Evolutionary conservation across 2,113 vertebrate species (phyloP), one percentile per base, ranked within the genome.

Genomic region (Triplophysa siluroides): DNA sequence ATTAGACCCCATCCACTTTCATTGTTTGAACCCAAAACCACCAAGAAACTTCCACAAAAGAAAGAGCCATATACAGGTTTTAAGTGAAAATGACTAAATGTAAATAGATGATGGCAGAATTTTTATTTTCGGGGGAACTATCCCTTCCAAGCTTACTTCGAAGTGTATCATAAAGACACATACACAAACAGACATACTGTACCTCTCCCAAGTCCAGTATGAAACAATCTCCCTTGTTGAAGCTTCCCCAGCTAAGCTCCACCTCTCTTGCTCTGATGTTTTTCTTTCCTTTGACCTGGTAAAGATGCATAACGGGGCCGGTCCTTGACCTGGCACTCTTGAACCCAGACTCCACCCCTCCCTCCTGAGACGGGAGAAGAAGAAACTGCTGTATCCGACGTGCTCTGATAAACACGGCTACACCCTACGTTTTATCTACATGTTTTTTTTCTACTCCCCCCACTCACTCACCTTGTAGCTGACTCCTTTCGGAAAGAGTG

Each of bases 271-370:
- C 95, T 1, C 96, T 90, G 56, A 91, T 85, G 0, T 84, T 60
- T 8, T 89, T 85, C 16, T 92, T 93, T 62, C 96, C 96, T 89
- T 94, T 96, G 81, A 98, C 93, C 81, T 96, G 94, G 73, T 97
- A 92, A 64, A 97, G 88, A 76, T 94, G 91, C 86, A 94, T 89
- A 43, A 95, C 91, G 0, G 87, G 85, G 10, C 93, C 91, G 19
- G 93, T 92, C 2, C 95, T 95, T 80, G 93, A 92, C 26, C 92
- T 92, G 75, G 95, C 93, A 0, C 95, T 95, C 41, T 89, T 93
- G 86, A 98, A 97, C 13, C 96, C 96, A 0, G 96, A 96, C 8
- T 95, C 94, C 85, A 96, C 94, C 0, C 96, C 96, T 41, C 96
- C 96, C 84, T 92, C 92, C 96, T 98, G 86, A 47, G 14, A 72